These are phyloP conservation scores for Cydia pomonella DNA, from an alignment of 1,140 invertebrate genomes.

Conservation along the genomic window DNA sequence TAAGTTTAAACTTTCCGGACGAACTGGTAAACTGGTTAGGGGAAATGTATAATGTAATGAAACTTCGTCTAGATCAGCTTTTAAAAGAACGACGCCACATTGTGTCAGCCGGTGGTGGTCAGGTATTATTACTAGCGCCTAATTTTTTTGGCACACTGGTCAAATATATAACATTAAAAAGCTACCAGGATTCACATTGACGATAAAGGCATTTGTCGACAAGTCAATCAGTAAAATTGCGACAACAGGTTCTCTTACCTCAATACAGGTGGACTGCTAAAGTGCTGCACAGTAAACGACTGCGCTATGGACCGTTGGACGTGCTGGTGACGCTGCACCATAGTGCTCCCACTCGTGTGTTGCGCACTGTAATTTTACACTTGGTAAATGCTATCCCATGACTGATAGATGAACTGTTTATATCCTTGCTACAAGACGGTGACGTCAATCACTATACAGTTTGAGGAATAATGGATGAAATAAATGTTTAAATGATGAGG, in stretches of 20 bases:
- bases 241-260: background rate
- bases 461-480: constrained; percentile 3
- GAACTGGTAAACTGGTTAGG: no score
- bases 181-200: no score
- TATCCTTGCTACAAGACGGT: background rate
- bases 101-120: no score
- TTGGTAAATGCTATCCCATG: background rate
- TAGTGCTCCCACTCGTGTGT: constrained; percentile 53
- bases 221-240: no score
- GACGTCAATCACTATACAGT: background rate
- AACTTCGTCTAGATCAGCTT: no score
- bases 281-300: constrained; percentile 71
- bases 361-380: constrained; percentile 56
- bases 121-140: no score
- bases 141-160: no score
- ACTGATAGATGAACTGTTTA: background rate
- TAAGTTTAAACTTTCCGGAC: no score
- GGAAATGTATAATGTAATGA: no score
- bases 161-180: no score
- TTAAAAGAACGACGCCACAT: no score
- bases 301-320: constrained; percentile 71
- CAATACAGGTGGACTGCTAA: constrained; percentile 58
- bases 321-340: constrained; percentile 65
- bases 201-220: no score
- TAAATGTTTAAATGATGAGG: constrained; percentile 25